Conservation (phyloP, 30 jellyfish, hydroid and myxozoan species). For the Hydractinia symbiolongicarpus region DNA sequence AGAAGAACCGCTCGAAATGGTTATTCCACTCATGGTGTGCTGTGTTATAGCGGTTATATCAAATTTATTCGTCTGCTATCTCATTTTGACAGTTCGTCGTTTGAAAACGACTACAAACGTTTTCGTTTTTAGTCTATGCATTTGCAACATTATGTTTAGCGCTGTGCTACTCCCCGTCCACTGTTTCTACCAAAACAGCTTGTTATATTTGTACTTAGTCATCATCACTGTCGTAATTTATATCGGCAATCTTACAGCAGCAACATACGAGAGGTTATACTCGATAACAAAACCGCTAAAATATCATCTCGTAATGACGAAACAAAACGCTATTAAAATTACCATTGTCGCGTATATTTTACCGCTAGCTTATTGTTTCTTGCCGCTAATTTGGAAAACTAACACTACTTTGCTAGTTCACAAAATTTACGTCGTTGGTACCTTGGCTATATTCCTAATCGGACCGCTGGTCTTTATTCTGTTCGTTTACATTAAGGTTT, state of each 20-base stretch:
- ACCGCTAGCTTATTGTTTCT: slow-evolving; percentile 48
- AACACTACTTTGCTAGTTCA: slow-evolving; percentile 6
- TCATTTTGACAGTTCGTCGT: slow-evolving; percentile 32
- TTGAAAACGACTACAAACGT: slow-evolving; percentile 65
- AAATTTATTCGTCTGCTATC: slow-evolving; percentile 46
- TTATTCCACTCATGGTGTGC: slow-evolving; percentile 41
- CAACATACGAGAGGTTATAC: slow-evolving; percentile 65
- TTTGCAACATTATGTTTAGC: slow-evolving; percentile 51
- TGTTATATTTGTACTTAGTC: slow-evolving; percentile 38
- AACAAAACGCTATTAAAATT: slow-evolving; percentile 44
- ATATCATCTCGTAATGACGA: slow-evolving; percentile 50
- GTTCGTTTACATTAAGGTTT: slow-evolving; percentile 43
- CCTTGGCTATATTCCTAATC: slow-evolving; percentile 50
- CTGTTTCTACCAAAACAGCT: slow-evolving; percentile 32
- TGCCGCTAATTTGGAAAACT: slow-evolving; percentile 61
- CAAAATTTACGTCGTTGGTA: slow-evolving; percentile 28
- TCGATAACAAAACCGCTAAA: slow-evolving; percentile 67
- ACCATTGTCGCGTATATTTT: slow-evolving; percentile 46
- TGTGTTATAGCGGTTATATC: slow-evolving; percentile 54
- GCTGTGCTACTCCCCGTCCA: slow-evolving; percentile 60
- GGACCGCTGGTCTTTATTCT: slow-evolving; percentile 66
- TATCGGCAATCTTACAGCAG: slow-evolving; percentile 59
- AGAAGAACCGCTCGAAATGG: slow-evolving; percentile 22
- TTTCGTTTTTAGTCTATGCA: slow-evolving; percentile 66
- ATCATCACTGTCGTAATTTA: slow-evolving; percentile 47